Evolutionary conservation across 2,888 invertebrate species (phyloP).

Genomic region (Leucophenga maculata): DNA sequence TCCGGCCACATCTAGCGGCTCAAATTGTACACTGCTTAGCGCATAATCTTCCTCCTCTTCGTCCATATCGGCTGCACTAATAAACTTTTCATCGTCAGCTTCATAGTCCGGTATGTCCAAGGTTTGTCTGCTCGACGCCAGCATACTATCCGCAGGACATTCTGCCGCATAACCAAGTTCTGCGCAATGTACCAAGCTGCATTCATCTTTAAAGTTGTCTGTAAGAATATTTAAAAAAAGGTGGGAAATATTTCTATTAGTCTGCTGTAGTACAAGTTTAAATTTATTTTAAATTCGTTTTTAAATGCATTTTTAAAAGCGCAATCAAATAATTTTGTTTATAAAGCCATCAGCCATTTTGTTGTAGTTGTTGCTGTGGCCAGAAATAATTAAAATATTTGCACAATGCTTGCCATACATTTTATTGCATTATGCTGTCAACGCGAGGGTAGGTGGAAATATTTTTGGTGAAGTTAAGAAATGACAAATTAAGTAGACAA

Average conservation of each 20-base stretch:
- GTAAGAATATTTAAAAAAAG: constrained; percentile 4
- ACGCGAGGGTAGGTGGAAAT: too few species aligned
- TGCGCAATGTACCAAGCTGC: constrained; percentile 49
- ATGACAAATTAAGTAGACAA: too few species aligned
- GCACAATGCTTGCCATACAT: constrained; percentile 6
- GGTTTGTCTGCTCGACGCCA: constrained; percentile 25
- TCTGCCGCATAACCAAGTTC: constrained; percentile 21
- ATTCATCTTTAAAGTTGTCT: constrained; percentile 46
- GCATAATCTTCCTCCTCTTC: not conserved
- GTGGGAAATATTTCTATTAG: not conserved
- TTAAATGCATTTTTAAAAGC: not conserved
- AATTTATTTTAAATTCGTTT: not conserved
- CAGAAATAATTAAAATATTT: constrained; percentile 26
- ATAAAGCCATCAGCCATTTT: not conserved
- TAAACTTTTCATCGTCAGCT: constrained; percentile 20
- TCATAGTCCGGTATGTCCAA: constrained; percentile 13
- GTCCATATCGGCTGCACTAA: not conserved
- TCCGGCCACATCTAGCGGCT: too few species aligned
- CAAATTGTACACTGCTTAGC: too few species aligned
- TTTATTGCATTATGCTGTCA: not conserved
- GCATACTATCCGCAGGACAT: constrained; percentile 52
- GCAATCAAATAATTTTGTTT: not conserved
- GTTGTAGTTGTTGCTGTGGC: constrained; percentile 14
- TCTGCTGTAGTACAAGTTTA: not conserved
- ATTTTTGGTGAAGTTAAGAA: too few species aligned